Percentiles rank a stretch among this genome's conserved stretches.
These are phyloP conservation scores for Chaetorhynchus papuensis DNA, from an alignment of 2,113 vertebrate species.

Conservation along the genomic window DNA sequence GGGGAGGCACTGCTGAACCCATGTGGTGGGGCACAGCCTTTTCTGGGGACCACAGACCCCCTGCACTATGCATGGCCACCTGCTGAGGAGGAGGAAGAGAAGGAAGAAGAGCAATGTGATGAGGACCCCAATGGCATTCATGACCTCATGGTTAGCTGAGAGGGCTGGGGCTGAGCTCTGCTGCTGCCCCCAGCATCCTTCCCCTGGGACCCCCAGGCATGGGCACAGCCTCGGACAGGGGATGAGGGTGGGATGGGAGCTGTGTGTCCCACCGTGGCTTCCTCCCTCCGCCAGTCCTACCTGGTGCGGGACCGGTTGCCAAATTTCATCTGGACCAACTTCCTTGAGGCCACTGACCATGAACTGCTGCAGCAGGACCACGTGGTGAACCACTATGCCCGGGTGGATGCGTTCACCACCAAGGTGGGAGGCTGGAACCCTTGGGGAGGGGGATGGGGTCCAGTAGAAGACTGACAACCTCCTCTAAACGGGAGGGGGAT, in stretches of 20 bases:
- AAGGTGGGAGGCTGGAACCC: slow-evolving; percentile 73
- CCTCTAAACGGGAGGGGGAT: slow-evolving; percentile 78
- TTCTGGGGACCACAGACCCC: background rate
- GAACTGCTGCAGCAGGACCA: slow-evolving; percentile 77
- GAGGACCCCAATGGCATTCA: slow-evolving; percentile 71
- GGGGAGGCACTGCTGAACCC: background rate
- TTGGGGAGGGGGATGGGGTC: accelerated
- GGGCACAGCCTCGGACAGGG: background rate
- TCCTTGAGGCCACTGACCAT: slow-evolving; percentile 64
- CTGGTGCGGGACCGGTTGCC: slow-evolving; percentile 79
- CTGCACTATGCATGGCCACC: background rate
- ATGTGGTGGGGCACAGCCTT: background rate
- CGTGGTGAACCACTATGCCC: slow-evolving; percentile 84
- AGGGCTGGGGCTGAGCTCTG: background rate
- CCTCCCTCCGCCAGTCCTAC: slow-evolving; percentile 69
- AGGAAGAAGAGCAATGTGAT: slow-evolving; percentile 5
- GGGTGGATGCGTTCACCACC: slow-evolving; percentile 82
- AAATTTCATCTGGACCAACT: slow-evolving; percentile 86
- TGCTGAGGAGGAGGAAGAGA: slow-evolving; percentile 1
- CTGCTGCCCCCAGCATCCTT: background rate
- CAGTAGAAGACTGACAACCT: background rate
- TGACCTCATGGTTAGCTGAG: slow-evolving; percentile 79
- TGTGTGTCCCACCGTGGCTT: background rate
- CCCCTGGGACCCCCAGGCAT: accelerated
- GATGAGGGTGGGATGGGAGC: accelerated